A percentile compares a stretch with the other conserved stretches of the same genome.
These are phyloP conservation scores for Uromys caudimaculatus DNA, from an alignment of 2,797 vertebrate species.

Conservation along the genomic window DNA sequence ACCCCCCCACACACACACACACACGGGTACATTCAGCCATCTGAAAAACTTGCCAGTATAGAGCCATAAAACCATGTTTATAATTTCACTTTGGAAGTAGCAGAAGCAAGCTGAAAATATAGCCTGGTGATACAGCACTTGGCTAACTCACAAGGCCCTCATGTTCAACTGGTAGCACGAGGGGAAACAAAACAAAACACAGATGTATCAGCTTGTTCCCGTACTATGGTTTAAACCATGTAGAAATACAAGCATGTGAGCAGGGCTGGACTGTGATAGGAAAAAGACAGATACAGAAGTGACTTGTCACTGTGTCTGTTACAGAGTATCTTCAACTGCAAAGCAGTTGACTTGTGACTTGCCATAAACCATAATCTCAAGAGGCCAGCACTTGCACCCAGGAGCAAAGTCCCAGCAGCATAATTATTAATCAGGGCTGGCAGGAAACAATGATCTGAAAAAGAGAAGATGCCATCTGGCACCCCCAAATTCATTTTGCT, in stretches of 20 bases:
- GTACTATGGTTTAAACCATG: slow-evolving; percentile 12
- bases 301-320: neutral
- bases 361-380: slow-evolving; percentile 59
- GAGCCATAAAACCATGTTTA: slow-evolving; percentile 15
- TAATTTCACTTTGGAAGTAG: slow-evolving; percentile 27
- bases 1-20: neutral
- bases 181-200: neutral
- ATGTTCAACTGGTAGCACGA: neutral
- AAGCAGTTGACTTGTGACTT: slow-evolving; percentile 51
- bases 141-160: neutral
- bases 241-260: neutral
- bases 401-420: slow-evolving; percentile 60
- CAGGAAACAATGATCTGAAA: neutral
- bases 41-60: neutral
- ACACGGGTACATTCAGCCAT: neutral
- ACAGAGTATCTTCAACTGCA: slow-evolving; percentile 36
- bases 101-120: neutral
- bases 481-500: neutral
- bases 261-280: neutral
- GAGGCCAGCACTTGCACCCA: slow-evolving; percentile 45
- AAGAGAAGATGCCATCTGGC: neutral
- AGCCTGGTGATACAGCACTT: neutral
- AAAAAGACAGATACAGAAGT: neutral
- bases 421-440: slow-evolving; percentile 15
- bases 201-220: neutral